These are phyloP conservation scores for Bubalus kerabau DNA, from an alignment of 2,113 vertebrate genomes.

Conservation along the genomic window DNA sequence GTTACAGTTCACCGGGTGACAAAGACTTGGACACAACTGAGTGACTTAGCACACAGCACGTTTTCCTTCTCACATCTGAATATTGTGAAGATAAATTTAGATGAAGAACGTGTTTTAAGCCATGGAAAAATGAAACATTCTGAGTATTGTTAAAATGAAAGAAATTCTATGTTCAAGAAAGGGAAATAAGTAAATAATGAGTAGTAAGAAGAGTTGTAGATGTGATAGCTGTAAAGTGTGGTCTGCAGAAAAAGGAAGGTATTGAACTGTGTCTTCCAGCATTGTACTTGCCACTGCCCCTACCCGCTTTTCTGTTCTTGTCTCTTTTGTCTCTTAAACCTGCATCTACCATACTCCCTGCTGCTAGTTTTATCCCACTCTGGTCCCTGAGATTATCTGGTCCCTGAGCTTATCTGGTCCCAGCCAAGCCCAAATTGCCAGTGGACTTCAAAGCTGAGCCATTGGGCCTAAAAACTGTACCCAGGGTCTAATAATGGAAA, in stretches of 20 bases:
- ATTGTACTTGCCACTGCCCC: background rate
- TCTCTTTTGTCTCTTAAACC: background rate
- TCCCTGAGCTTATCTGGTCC: background rate
- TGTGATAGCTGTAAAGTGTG: background rate
- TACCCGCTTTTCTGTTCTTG: background rate
- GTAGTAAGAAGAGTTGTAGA: background rate
- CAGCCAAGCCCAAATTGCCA: background rate
- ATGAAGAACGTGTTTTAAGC: background rate
- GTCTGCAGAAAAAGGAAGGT: background rate
- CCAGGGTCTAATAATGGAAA: background rate
- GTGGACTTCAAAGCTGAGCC: background rate
- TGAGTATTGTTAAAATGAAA: slow-evolving; percentile 1
- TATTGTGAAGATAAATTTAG: background rate
- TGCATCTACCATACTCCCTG: background rate
- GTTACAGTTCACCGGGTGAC: background rate
- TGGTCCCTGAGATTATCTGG: background rate
- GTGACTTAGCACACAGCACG: background rate
- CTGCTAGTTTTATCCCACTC: background rate
- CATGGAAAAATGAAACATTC: background rate
- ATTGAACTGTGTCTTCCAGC: background rate
- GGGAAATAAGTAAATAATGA: background rate
- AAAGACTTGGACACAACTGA: background rate
- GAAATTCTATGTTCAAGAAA: background rate
- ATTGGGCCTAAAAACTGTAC: background rate
- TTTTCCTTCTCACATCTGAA: background rate